These are phyloP conservation scores for Rhagologus leucostigma DNA, from an alignment of 2,113 vertebrate genomes.

Conservation along the genomic window DNA sequence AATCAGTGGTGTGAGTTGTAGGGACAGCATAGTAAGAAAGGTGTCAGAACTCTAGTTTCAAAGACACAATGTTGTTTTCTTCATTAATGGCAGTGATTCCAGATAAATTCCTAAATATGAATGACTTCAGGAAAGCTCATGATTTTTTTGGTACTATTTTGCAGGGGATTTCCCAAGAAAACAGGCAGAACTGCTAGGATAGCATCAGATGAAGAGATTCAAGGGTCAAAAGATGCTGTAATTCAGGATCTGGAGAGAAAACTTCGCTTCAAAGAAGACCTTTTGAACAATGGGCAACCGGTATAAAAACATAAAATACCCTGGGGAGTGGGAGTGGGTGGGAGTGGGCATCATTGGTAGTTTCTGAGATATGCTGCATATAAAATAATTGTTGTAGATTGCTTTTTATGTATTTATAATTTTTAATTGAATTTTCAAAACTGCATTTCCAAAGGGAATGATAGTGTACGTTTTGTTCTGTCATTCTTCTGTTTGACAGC, in stretches of 20 bases:
- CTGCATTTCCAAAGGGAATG: neutral
- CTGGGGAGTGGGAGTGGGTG: neutral
- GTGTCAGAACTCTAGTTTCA: neutral
- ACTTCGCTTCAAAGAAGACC: slow-evolving; percentile 95
- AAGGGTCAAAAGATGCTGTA: slow-evolving; percentile 95
- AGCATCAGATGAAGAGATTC: slow-evolving; percentile 93
- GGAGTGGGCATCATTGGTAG: neutral
- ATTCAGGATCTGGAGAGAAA: slow-evolving; percentile 98
- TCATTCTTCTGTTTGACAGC: neutral
- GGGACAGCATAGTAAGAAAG: neutral
- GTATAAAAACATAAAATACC: slow-evolving; percentile 39
- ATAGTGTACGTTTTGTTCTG: neutral
- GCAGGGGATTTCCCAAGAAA: slow-evolving; percentile 89
- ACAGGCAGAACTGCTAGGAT: slow-evolving; percentile 79
- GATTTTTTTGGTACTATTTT: slow-evolving; percentile 7
- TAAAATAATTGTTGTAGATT: neutral
- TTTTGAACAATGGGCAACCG: slow-evolving; percentile 91
- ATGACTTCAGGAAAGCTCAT: neutral
- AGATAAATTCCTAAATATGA: neutral
- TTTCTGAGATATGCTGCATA: neutral
- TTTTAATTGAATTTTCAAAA: neutral
- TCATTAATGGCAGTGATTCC: neutral
- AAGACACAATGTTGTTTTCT: neutral
- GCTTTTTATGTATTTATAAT: neutral
- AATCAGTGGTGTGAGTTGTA: neutral